Conservation (phyloP, 2,797 vertebrate genomes). For the Acestrorhynchus altus region DNA sequence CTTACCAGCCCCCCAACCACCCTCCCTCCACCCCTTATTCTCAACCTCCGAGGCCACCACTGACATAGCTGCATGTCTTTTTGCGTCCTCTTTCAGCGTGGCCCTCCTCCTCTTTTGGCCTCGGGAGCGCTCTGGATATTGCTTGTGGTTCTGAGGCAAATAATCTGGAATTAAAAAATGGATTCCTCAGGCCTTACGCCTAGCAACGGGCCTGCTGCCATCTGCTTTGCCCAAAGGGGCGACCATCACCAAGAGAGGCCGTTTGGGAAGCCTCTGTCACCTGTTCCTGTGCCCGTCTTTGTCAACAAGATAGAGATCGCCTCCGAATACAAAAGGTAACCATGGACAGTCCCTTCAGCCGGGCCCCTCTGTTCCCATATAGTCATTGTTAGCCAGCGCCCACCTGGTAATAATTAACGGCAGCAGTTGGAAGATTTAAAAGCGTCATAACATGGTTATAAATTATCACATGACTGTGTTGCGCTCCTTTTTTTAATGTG, state of each 20-base stretch:
- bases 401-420: constrained; percentile 47
- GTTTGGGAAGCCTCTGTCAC: constrained; percentile 74
- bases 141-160: constrained; percentile 87
- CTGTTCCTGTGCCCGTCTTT: constrained; percentile 73
- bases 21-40: not conserved
- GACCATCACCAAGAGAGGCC: constrained; percentile 76
- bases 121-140: constrained; percentile 86
- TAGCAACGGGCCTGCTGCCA: constrained; percentile 91
- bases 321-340: constrained; percentile 43
- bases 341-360: constrained; percentile 4
- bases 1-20: constrained; percentile 7
- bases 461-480: not conserved
- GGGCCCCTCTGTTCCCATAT: constrained; percentile 34
- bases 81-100: constrained; percentile 70
- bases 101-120: constrained; percentile 80
- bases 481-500: not conserved
- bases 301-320: constrained; percentile 57
- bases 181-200: constrained; percentile 90
- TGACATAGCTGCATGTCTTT: constrained; percentile 72
- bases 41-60: constrained; percentile 74
- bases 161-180: constrained; percentile 94
- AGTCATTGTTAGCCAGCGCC: not conserved
- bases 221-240: constrained; percentile 87
- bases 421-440: constrained; percentile 18
- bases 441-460: not conserved